Evolutionary conservation across 1,140 invertebrate species (phyloP), one percentile per base, ranked within the genome.

Genomic region (Ooceraea biroi): DNA sequence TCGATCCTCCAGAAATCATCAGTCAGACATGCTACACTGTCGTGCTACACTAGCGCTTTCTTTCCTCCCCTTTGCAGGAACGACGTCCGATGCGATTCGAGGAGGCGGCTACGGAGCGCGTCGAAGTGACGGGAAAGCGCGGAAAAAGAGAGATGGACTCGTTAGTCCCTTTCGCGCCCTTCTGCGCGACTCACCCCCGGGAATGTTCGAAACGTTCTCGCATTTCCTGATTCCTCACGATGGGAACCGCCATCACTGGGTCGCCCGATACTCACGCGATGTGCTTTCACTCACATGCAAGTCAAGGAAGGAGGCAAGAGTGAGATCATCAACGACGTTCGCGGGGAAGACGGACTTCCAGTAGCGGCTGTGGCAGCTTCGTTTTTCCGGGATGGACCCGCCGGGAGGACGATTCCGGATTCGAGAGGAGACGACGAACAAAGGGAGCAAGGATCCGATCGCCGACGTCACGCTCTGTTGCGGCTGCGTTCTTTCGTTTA

Each of bases 41-140:
- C 57, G 52, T 50, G 76, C 57, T 80, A 71, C 46, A 80, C 22
- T 55, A 12, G 44, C 55, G 41, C 41, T n/a, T 36, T 58, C 17
- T 71, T 73, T 30, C 66, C 55, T 86, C 10, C 50, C 19, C 27
- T 55, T 10, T 48, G 3, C 25, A 87, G 85, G 83, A 74, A 84
- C 85, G 82, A 84, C 74, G 52, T 66, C 82, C 72, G 63, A 57
- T 73, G 78, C 46, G 58, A 71, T 73, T 84, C 72, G 17, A 87
- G 86, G 80, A 87, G 72, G 66, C 57, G 72, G 65, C 63, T 63
- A 83, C 52, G 66, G 58, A 68, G 61, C 82, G 72, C 65, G 85
- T 83, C 50, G 68, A 74, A 68, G 76, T 61, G 72, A 76, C 63
- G 84, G 19, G 50, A 83, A 57, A 74, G 44, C 52, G 44, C 68